Base-by-base conservation (phyloP, 2,797 vertebrate genomes). In the Anguilla marmorata region DNA sequence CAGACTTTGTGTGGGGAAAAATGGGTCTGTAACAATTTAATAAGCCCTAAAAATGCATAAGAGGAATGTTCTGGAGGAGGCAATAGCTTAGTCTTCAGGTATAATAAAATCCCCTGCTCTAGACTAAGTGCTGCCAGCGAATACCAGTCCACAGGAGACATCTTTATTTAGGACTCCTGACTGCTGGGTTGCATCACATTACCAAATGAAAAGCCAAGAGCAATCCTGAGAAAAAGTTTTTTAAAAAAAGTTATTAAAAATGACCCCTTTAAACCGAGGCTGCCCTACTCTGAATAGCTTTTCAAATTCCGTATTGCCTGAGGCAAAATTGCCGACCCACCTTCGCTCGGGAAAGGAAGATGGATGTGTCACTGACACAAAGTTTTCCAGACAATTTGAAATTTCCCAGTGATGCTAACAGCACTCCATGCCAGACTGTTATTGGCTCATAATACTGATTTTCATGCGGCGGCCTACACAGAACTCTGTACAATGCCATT, bases 101-200 rank as follows among this genome's bases (percentile, higher is more conserved):
- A 52, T 79, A 30, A 7, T 58, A 52, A 86, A 52, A 30, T 21
- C 1, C 21, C 19, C 84, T 85, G 27, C 33, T 63, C 63, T 85
- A 33, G 14, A 14, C 12, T 30, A 27, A 85, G 84, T 85, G 54
- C 48, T 56, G 54, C 27, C 24, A 66, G 33, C 45, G 37, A 6
- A 45, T 19, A 24, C 12, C 5, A 41, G 84, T 24, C 33, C 84
- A 85, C 56, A 16, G 2, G 58, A 63, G 84, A 41, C 12, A 24
- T 45, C 69, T 86, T 76, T 86, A 86, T 74, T 86, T 86, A 54
- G 85, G 33, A 11, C 50, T 30, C 58, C 27, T 9, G 14, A 54
- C 30, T 76, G 76, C 14, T 74, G 45, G 30, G 24, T 24, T 50
- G 85, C 37, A 86, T n/a, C 48, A 30, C 63, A 72, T 14, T 50